Base-by-base conservation (phyloP, 2,797 vertebrate species). In the Rhadinocentrus ornatus region DNA sequence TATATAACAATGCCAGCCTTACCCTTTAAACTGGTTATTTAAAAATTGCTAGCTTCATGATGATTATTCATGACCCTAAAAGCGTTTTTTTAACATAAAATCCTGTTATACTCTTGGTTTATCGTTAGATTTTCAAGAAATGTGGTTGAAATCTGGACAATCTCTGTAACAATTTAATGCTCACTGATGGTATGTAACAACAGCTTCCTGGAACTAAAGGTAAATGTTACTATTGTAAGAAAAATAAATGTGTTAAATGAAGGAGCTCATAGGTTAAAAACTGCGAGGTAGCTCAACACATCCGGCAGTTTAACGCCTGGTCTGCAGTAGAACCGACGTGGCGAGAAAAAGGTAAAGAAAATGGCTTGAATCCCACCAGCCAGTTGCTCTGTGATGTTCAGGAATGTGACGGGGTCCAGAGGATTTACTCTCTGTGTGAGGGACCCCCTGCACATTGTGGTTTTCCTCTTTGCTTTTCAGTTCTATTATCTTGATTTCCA, bases 401-500 rank as follows among this genome's bases (percentile, higher is more conserved):
- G 71, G 66, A 72, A 82, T 77, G 80, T 57, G 82, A 67, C 65
- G 24, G 70, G 77, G 50, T 75, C 80, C 61, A 44, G 86, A 91
- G 87, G 78, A 89, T 67, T 74, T 53, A 69, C 88, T 89, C 85
- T 84, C 78, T 82, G 84, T 90, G 88, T 85, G 89, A 89, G 90
- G 86, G 82, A 75, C 81, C 80, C 88, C 92, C 91, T 88, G 81
- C 91, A 92, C 92, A 91, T 86, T 91, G 89, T 91, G 92, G 87
- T 87, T 91, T 78, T 90, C 89, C 89, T 89, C 81, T 86, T 87
- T 91, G 82, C 85, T 90, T 91, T 93, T 92, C 53, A 89, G 85
- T 90, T 92, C 54, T 89, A 91, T 94, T 92, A 82, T 87, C 91
- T 94, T 94, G 88, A 91, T 93, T 89, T 93, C 86, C 94, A 95